Conservation (phyloP, 2,113 vertebrate genomes). For the Fregetta grallaria region DNA sequence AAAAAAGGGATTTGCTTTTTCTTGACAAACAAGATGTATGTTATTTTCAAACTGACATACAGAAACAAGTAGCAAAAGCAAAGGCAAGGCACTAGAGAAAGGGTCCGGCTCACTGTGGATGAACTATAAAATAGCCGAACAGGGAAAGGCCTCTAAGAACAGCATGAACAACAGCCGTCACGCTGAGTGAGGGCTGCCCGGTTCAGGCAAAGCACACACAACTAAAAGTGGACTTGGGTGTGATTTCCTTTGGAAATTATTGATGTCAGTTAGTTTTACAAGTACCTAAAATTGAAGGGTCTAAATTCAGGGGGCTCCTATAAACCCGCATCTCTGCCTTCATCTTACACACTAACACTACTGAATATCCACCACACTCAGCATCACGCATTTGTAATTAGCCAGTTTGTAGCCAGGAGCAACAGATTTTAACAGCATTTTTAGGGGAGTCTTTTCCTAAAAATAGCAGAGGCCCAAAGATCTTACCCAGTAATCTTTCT, state of each 20-base stretch:
- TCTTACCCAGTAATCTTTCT: neutral
- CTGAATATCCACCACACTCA: neutral
- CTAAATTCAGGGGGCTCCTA: neutral
- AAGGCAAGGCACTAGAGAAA: neutral
- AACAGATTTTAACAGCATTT: neutral
- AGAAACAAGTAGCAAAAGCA: neutral
- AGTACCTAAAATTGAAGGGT: neutral
- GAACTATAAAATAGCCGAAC: neutral
- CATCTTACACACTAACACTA: neutral
- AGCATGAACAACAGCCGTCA: neutral
- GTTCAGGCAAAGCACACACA: neutral
- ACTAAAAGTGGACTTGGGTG: neutral
- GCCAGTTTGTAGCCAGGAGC: neutral
- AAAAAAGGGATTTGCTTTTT: neutral
- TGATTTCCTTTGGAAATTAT: neutral
- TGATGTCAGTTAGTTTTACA: neutral
- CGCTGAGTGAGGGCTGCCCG: neutral
- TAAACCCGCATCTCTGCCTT: neutral
- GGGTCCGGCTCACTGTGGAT: neutral
- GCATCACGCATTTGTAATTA: neutral
- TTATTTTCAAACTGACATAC: neutral
- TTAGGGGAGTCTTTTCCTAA: neutral
- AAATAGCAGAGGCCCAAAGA: neutral
- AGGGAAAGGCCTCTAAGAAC: neutral
- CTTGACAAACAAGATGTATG: neutral